Evolutionary conservation across 2,113 vertebrate species (phyloP), one percentile per base, ranked within the genome.

Genomic region (Labeo rohita): DNA sequence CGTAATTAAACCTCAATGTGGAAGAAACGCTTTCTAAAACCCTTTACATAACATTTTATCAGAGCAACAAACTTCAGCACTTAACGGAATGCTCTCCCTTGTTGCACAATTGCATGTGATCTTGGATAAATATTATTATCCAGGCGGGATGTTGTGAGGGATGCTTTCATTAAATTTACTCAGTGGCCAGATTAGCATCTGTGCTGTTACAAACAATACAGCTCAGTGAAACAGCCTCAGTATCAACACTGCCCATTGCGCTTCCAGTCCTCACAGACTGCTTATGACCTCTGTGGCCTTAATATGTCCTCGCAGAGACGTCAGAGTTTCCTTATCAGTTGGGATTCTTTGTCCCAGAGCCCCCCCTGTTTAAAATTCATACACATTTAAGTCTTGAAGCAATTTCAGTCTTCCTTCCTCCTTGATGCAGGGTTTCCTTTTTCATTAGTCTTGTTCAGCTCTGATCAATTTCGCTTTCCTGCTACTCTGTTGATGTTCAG

Each of bases 391-490:
- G 88, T 90, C 85, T 84, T 80, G 85, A 75, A 90, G 90, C 92
- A 92, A 94, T 93, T 85, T 80, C 78, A 65, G 86, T 91, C 86
- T 94, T 95, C 94, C 93, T 94, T 95, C 94, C 94, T 91, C 89
- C 89, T 92, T 92, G 90, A 90, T 90, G 92, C 90, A 70, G 86
- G 90, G 87, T 92, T 95, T 94, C 94, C 93, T 91, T 80, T 89
- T 91, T 92, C 92, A 94, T 92, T 89, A 92, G 92, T 72, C 18
- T 84, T 68, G 50, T 77, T 87, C 83, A 82, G 59, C 80, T 81
- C 68, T 72, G 68, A 84, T 84, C 82, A 84, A 56, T 90, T 85
- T 82, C 23, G 65, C 74, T 72, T 89, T 89, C 86, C 86, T 84
- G 88, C 74, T 65, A 61, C 50, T 78, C 66, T 16, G 75, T 74